Evolutionary conservation across 2,888 invertebrate genomes (phyloP), one percentile per base, ranked within the genome.

Genomic region (Parnassius glacialis): DNA sequence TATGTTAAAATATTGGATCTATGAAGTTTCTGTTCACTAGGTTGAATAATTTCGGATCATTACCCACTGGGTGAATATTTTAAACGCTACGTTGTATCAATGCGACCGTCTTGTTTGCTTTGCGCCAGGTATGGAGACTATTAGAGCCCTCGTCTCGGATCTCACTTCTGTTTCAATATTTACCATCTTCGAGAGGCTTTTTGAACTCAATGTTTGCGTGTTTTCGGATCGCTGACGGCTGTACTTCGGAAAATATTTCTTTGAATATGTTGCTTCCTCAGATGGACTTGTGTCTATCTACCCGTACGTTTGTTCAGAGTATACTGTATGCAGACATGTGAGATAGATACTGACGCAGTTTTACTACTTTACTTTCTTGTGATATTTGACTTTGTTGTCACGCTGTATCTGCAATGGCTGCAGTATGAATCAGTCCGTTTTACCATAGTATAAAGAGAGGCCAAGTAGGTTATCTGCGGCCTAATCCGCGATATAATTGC

Each of bases 111-210:
- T 81, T 88, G 85, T 89, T 90, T 89, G 85, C 80, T 79, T 78
- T 83, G 81, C 78, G 87, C 87, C 92, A 90, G 93, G 92, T 93
- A 91, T 91, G 87, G 92, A 92, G 93, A 85, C 90, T 90, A 90
- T 90, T 90, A 90, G 85, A 81, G 76, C 79, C 73, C 64, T 67
- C 65, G 84, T 84, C 88, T 87, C 83, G 86, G 84, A 89, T 90
- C 87, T 88, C 88, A 87, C 88, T 88, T 87, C 90, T 90, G 85
- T 85, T 90, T 87, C 90, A 91, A 91, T 91, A 91, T 91, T 91
- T 90, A 90, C 90, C 84, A 84, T 82, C 83, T 90, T 85, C 87
- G 85, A 89, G 90, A 89, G 90, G 87, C 90, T 90, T 90, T 90
- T 90, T 89, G 89, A 90, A 88, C 87, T 85, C 84, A 79, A 81